Conservation (phyloP, 1,140 invertebrate species). For the Ridgeia piscesae region DNA sequence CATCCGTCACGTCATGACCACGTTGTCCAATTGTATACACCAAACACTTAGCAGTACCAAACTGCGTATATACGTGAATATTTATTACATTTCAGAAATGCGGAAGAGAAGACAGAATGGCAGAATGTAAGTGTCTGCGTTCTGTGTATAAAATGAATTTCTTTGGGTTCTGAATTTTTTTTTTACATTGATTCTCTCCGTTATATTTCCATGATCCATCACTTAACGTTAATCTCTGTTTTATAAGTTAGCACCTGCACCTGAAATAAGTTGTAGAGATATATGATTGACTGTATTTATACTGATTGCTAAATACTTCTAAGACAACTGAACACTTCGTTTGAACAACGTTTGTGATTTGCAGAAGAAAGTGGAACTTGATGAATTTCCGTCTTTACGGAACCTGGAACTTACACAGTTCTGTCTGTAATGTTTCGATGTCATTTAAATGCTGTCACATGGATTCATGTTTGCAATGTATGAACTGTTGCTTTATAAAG, state of each 20-base stretch:
- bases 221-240: too few species aligned
- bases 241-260: background rate
- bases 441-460: background rate
- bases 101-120: background rate
- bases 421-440: background rate
- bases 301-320: background rate
- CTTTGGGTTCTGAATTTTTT: too few species aligned
- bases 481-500: background rate
- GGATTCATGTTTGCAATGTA: background rate
- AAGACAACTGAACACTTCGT: background rate
- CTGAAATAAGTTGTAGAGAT: background rate
- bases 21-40: background rate
- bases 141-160: too few species aligned
- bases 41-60: background rate
- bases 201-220: background rate
- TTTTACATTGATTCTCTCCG: background rate
- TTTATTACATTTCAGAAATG: background rate
- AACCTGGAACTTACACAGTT: too few species aligned
- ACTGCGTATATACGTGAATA: too few species aligned
- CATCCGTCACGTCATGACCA: background rate
- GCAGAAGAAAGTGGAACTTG: background rate
- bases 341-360: background rate
- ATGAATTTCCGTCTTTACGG: too few species aligned
- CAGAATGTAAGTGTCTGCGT: constrained; percentile 11
- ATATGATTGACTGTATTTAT: background rate